Base-by-base conservation (phyloP, 2,113 vertebrate genomes). In the Ameiurus melas region DNA sequence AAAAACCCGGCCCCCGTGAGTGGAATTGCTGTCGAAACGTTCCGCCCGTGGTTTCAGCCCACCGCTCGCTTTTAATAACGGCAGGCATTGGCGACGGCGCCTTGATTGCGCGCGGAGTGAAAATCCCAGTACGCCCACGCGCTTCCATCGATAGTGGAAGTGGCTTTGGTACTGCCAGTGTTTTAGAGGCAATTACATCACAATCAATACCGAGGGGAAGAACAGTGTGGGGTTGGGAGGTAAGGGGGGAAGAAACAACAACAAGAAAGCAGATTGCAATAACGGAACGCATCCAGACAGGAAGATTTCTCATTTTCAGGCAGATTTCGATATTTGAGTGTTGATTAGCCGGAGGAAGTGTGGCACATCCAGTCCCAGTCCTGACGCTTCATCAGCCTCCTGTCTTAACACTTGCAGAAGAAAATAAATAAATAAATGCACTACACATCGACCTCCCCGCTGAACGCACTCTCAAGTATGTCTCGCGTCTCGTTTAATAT, bases 11-110 rank as follows among this genome's bases (percentile, higher is more conserved):
- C 86, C 89, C 88, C 87, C n/a, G 88, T 91, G 86, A 89, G 93
- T 93, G 90, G 90, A 94, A 93, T 93, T 90, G 89, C 91, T 90
- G 91, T 84, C 83, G 90, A 84, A 91, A 91, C 25, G 88, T 88
- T 87, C 90, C 87, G 87, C 89, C 90, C 60, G 87, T 86, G 92
- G 89, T 79, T 75, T 66, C 33, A 73, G 51, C 80, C 77, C 66
- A 71, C 9, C 36, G 25, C 66, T 30, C 55, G 4, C 80, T 87
- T 83, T 83, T 73, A 73, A 62, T 83, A 87, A 57, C 80, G 17
- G 39, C n/a, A 19, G 47, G 77, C 62, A 33, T 84, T 20, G 73
- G 39, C 36, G 70, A 68, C 30, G 78, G 73, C 60, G 73, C 82
- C 73, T 64, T 73, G 57, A 68, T 85, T 66, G 77, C 58, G 57